Evolutionary conservation across 2,888 invertebrate genomes (phyloP).

Genomic region (Callosobruchus maculatus): DNA sequence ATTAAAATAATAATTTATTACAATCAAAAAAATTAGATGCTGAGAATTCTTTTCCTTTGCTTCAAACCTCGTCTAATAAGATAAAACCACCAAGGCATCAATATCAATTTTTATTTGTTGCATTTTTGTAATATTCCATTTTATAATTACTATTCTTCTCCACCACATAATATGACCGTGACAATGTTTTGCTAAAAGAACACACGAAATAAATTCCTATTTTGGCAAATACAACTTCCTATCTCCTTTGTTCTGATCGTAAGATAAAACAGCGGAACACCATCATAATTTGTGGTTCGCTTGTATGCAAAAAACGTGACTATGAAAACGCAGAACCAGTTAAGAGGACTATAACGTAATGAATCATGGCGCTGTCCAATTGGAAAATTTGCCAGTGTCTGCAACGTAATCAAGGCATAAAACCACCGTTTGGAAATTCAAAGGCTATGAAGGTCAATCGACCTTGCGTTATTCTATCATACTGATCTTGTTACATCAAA

Average conservation of each 20-base stretch:
- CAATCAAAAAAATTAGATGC: too few species aligned
- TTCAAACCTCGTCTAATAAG: too few species aligned
- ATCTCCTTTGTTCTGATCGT: background rate
- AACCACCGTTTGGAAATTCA: background rate
- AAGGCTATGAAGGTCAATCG: background rate
- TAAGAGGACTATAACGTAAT: background rate
- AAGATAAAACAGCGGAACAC: background rate
- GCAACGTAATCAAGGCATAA: background rate
- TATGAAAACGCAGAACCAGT: background rate
- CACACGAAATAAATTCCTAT: background rate
- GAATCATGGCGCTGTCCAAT: background rate
- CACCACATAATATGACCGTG: too few species aligned
- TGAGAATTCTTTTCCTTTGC: too few species aligned
- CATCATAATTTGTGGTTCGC: background rate
- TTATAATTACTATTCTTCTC: too few species aligned
- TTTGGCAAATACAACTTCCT: background rate
- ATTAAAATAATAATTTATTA: too few species aligned
- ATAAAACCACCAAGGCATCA: too few species aligned
- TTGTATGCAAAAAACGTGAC: background rate
- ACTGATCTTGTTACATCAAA: background rate
- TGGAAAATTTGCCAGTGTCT: background rate
- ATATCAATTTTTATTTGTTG: too few species aligned
- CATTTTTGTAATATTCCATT: too few species aligned
- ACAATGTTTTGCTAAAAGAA: background rate
- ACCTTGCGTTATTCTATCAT: background rate